phyloP scores from a whole-genome alignment of 1,140 invertebrate genomes.

The Trichogramma pretiosum region DNA sequence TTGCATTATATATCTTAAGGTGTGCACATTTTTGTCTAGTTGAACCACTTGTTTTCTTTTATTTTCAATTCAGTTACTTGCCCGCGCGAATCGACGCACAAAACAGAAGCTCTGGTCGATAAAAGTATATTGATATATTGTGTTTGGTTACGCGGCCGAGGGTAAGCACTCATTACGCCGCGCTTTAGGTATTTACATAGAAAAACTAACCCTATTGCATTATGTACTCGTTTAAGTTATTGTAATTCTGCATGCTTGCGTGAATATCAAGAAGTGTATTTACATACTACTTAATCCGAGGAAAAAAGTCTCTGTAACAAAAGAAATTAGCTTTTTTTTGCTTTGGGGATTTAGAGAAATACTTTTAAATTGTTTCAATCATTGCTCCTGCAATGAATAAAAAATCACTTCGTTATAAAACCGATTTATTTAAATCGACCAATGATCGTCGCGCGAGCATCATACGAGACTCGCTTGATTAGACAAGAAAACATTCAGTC shows the following conservation, averaged over 20 bases:
- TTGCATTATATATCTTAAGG: neutral
- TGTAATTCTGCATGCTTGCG: conserved; percentile 43
- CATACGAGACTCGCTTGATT: conserved; percentile 22
- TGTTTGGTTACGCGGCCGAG: conserved; percentile 42
- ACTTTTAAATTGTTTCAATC: conserved; percentile 1
- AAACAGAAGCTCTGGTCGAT: conserved; percentile 42
- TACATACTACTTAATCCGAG: conserved; percentile 46
- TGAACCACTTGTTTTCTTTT: too few relatives aligned
- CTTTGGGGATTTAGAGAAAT: conserved; percentile 24
- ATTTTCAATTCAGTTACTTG: too few relatives aligned
- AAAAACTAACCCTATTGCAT: conserved; percentile 48
- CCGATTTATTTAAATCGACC: conserved; percentile 27
- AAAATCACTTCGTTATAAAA: conserved; percentile 8
- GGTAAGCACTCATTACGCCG: conserved; percentile 43
- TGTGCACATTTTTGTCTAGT: too few relatives aligned
- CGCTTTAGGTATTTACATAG: conserved; percentile 48
- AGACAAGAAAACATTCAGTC: conserved; percentile 14
- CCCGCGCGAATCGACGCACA: conserved; percentile 30
- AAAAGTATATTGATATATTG: conserved; percentile 44
- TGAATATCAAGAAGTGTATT: conserved; percentile 44
- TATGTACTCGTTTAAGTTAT: conserved; percentile 43
- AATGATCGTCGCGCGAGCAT: conserved; percentile 34
- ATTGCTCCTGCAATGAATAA: conserved; percentile 19
- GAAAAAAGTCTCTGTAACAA: conserved; percentile 44
- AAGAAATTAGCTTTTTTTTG: conserved; percentile 28